A percentile compares a stretch with the other conserved stretches of the same genome.
Conservation (phyloP, 37 sponge, comb jelly and placozoan genomes). For the Hexactinellida sp. region DNA sequence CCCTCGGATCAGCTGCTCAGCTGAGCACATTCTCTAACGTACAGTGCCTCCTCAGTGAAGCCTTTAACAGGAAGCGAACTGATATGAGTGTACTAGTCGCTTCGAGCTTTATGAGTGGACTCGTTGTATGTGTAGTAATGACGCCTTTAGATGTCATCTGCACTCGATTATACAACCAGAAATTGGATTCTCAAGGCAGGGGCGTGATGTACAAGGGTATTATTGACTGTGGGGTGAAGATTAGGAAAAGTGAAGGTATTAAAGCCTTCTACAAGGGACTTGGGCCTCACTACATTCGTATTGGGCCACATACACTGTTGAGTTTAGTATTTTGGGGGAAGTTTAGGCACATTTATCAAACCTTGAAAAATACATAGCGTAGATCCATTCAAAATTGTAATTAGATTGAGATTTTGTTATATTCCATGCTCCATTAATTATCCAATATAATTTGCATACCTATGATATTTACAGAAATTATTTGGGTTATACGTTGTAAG, state of each 20-base stretch:
- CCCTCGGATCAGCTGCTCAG: constrained; percentile 1
- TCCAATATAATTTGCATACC: too few relatives aligned
- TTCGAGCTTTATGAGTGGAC: neutral
- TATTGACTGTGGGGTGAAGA: neutral
- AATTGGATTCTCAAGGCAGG: neutral
- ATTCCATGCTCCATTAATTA: too few relatives aligned
- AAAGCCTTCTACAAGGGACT: neutral
- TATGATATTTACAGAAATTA: too few relatives aligned
- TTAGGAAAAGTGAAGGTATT: neutral
- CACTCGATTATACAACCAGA: constrained; percentile 7
- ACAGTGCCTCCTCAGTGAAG: neutral
- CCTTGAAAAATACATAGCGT: too few relatives aligned
- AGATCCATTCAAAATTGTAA: too few relatives aligned
- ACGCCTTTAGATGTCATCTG: neutral
- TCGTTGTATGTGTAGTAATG: neutral
- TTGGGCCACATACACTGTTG: neutral
- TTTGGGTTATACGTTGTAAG: too few relatives aligned
- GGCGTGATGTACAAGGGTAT: neutral
- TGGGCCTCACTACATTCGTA: neutral
- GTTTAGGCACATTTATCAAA: constrained; percentile 11
- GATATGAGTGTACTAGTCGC: neutral
- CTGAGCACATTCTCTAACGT: neutral
- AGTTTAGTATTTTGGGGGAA: neutral
- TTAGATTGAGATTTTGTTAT: too few relatives aligned
- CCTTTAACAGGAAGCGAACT: neutral